Evolutionary conservation across 1,140 invertebrate species (phyloP).

Genomic region (Tribolium castaneum): DNA sequence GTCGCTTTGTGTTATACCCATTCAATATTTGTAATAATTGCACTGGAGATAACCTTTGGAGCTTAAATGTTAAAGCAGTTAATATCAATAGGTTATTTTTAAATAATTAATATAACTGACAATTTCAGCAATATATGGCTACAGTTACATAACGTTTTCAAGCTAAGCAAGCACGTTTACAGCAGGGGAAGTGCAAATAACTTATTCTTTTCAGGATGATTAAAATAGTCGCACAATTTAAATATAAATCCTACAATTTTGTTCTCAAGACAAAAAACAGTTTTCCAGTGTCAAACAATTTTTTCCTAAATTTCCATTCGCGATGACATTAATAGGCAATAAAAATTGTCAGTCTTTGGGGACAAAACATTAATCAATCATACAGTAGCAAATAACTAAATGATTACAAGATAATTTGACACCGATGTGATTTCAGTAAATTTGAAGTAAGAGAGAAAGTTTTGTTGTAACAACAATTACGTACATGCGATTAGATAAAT

Average conservation of each 20-base stretch:
- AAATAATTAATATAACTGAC: neutral
- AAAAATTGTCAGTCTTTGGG: too few relatives aligned
- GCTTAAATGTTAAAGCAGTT: neutral
- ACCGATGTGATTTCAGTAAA: neutral
- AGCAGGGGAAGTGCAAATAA: too few relatives aligned
- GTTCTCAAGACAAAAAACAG: too few relatives aligned
- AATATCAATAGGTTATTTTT: neutral
- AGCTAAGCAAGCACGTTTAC: neutral
- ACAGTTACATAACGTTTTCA: neutral
- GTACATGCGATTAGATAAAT: neutral
- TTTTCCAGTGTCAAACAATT: neutral
- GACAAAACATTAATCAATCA: neutral
- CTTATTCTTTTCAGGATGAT: too few relatives aligned
- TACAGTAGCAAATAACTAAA: neutral
- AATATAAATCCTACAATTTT: too few relatives aligned
- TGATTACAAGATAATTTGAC: neutral
- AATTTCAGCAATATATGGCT: neutral
- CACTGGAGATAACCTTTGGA: neutral
- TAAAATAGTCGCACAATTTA: too few relatives aligned
- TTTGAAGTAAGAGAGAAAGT: neutral
- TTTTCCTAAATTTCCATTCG: neutral
- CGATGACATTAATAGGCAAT: too few relatives aligned
- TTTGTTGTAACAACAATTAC: neutral
- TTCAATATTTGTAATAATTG: neutral
- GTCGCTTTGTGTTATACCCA: too few relatives aligned